Conservation (phyloP, 2,797 vertebrate species). For the Sebastes miniatus region DNA sequence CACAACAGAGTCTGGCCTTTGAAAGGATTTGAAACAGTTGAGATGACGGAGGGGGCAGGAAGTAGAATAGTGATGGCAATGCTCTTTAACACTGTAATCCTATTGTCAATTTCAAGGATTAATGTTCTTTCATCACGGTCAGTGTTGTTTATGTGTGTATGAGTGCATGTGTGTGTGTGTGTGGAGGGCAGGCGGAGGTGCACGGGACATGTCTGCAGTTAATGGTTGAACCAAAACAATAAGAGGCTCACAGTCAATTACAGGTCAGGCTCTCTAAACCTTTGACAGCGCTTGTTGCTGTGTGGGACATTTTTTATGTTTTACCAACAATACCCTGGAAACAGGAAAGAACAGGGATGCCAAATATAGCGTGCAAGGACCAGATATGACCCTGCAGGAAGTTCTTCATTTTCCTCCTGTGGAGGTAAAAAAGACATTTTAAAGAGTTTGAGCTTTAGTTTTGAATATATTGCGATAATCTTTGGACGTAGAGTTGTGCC, state of each 20-base stretch:
- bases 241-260: slow-evolving; percentile 43
- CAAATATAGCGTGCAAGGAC: slow-evolving; percentile 31
- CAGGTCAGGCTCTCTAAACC: slow-evolving; percentile 30
- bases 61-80: slow-evolving; percentile 53
- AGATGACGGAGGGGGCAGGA: slow-evolving; percentile 69
- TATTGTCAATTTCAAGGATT: slow-evolving; percentile 65
- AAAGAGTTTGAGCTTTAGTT: neutral
- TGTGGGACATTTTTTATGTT: slow-evolving; percentile 42
- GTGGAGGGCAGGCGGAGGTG: neutral
- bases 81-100: slow-evolving; percentile 75
- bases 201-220: slow-evolving; percentile 26
- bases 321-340: slow-evolving; percentile 51
- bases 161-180: slow-evolving; percentile 7
- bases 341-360: slow-evolving; percentile 40
- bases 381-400: slow-evolving; percentile 35
- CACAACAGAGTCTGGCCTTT: slow-evolving; percentile 67
- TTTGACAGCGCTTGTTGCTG: slow-evolving; percentile 46
- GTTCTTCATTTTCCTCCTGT: slow-evolving; percentile 1
- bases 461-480: neutral
- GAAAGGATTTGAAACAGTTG: slow-evolving; percentile 76
- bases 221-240: slow-evolving; percentile 44
- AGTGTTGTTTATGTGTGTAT: slow-evolving; percentile 40
- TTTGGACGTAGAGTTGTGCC: neutral
- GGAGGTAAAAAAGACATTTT: neutral
- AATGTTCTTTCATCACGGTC: slow-evolving; percentile 59